Conservation (phyloP, 1,140 invertebrate species). For the Oncopodura yosiiana region DNA sequence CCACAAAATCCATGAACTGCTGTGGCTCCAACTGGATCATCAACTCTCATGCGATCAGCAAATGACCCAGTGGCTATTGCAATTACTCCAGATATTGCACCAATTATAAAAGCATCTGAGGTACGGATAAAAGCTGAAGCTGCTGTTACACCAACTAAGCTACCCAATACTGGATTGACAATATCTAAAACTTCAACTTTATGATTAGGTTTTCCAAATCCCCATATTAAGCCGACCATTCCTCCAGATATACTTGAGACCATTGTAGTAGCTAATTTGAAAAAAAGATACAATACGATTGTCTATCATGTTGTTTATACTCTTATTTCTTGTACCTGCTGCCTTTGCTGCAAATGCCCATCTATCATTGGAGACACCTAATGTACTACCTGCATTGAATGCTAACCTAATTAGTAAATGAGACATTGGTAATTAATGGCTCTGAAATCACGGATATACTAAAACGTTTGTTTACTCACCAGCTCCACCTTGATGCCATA, state of each 20-base stretch:
- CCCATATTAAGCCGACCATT: conserved; percentile 56
- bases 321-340: too few species aligned
- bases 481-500: too few species aligned
- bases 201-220: conserved; percentile 55
- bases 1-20: conserved; percentile 61
- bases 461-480: too few species aligned
- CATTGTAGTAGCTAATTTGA: conserved; percentile 67
- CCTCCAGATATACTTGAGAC: conserved; percentile 81
- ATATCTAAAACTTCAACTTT: conserved; percentile 2
- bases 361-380: conserved; percentile 55
- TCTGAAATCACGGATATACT: too few species aligned
- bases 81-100: conserved; percentile 65
- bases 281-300: too few species aligned
- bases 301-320: background rate
- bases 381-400: conserved; percentile 69
- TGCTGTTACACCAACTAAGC: conserved; percentile 41
- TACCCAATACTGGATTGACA: conserved; percentile 1
- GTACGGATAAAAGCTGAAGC: conserved; percentile 74
- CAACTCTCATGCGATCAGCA: conserved; percentile 64
- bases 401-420: too few species aligned
- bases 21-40: conserved; percentile 84
- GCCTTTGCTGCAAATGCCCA: conserved; percentile 80
- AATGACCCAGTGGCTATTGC: conserved; percentile 59
- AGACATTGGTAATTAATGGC: too few species aligned
- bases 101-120: conserved; percentile 71